phyloP scores from a whole-genome alignment of 2,797 vertebrate genomes.

The Pristis pectinata region DNA sequence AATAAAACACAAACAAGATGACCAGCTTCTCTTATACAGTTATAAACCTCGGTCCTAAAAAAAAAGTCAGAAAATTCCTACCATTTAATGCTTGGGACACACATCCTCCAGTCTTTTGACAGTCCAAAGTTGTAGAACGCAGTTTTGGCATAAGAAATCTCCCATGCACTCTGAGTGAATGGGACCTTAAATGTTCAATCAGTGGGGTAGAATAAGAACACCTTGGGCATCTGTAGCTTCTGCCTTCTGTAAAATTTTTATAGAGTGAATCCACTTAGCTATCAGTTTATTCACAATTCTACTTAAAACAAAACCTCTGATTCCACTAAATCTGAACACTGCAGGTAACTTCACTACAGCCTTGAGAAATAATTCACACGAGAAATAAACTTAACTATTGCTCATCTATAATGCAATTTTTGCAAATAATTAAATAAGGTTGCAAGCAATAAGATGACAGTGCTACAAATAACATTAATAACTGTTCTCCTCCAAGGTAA shows the following conservation, averaged over 20 bases:
- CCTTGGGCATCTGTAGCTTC: slow-evolving; percentile 21
- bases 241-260: not conserved
- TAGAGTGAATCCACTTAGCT: not conserved
- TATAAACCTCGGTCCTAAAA: not conserved
- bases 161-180: slow-evolving; percentile 34
- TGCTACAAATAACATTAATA: not conserved
- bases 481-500: not conserved
- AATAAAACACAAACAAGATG: not conserved
- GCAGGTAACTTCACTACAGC: not conserved
- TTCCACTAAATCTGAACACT: not conserved
- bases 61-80: not conserved
- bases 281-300: not conserved
- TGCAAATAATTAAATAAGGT: not conserved
- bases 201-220: slow-evolving; percentile 21
- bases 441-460: not conserved
- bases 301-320: not conserved
- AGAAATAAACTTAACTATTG: not conserved
- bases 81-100: slow-evolving; percentile 19
- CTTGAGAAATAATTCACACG: not conserved
- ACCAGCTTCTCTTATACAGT: not conserved
- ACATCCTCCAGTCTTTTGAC: not conserved
- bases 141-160: slow-evolving; percentile 35
- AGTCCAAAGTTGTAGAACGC: not conserved
- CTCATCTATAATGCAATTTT: not conserved
- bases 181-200: slow-evolving; percentile 24